phyloP scores from a whole-genome alignment of 2,113 vertebrate genomes.

The Tragulus kanchil region DNA sequence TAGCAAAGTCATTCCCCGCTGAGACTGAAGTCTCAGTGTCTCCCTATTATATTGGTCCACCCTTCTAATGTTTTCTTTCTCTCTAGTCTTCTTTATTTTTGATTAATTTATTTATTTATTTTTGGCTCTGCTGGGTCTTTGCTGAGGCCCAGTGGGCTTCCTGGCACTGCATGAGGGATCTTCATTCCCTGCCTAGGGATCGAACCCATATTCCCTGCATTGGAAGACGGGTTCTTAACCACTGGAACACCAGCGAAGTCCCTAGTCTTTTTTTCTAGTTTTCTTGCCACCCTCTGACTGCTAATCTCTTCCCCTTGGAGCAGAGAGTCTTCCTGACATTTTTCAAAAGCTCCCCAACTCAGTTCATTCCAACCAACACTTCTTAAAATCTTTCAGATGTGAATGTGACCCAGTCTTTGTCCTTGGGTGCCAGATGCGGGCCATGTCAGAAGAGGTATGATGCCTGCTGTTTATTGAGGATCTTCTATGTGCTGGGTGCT shows the following conservation, averaged over 20 bases:
- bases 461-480: background rate
- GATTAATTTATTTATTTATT: no score
- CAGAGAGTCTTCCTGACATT: background rate
- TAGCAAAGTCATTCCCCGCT: background rate
- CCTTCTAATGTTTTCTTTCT: background rate
- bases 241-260: background rate
- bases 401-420: background rate
- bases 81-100: background rate
- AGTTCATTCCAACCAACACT: background rate
- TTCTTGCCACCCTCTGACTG: background rate
- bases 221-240: background rate
- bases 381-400: background rate
- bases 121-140: no score
- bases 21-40: background rate
- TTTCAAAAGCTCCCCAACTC: background rate
- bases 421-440: background rate
- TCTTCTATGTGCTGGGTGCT: background rate
- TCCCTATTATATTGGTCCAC: fast-evolving
- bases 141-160: no score
- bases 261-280: background rate
- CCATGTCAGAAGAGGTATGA: background rate
- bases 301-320: background rate
- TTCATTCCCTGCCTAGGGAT: no score
- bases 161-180: no score
- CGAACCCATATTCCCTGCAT: no score